Conservation (phyloP, 1,140 invertebrate species). For the Agrilus planipennis region DNA sequence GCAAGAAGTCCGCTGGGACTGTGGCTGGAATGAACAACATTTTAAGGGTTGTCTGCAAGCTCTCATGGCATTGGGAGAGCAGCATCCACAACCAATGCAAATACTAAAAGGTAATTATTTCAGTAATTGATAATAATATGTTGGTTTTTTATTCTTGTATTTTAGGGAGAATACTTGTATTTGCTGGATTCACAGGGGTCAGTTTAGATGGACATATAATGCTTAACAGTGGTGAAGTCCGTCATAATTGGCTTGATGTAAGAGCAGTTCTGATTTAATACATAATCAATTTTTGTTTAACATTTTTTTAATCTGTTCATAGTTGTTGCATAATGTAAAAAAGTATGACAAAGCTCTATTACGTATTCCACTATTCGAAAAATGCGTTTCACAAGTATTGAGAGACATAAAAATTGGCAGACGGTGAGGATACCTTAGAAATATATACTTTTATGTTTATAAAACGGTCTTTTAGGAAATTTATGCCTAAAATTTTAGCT, state of each 20-base stretch:
- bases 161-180: conserved; percentile 59
- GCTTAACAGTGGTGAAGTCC: conserved; percentile 80
- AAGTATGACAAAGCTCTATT: conserved; percentile 60
- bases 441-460: conserved; percentile 1
- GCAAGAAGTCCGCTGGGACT: conserved; percentile 58
- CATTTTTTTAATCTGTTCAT: conserved; percentile 21
- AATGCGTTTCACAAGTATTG: conserved; percentile 67
- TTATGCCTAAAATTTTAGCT: conserved; percentile 78
- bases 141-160: conserved; percentile 8
- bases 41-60: conserved; percentile 73
- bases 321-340: conserved; percentile 72
- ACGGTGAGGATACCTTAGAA: conserved; percentile 41
- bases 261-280: conserved; percentile 32
- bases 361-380: conserved; percentile 71
- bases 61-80: conserved; percentile 53
- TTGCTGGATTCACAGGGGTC: conserved; percentile 79
- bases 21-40: conserved; percentile 79
- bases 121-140: background rate
- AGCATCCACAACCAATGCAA: conserved; percentile 57
- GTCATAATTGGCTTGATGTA: conserved; percentile 82
- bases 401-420: conserved; percentile 71
- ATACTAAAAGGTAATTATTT: conserved; percentile 42
- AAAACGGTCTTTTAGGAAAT: conserved; percentile 53
- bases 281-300: conserved; percentile 1
- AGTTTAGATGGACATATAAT: conserved; percentile 78